A percentile compares a stretch with the other conserved stretches of the same genome.
phyloP scores from a whole-genome alignment of 2,888 invertebrate species.

The Drosophila cognata region DNA sequence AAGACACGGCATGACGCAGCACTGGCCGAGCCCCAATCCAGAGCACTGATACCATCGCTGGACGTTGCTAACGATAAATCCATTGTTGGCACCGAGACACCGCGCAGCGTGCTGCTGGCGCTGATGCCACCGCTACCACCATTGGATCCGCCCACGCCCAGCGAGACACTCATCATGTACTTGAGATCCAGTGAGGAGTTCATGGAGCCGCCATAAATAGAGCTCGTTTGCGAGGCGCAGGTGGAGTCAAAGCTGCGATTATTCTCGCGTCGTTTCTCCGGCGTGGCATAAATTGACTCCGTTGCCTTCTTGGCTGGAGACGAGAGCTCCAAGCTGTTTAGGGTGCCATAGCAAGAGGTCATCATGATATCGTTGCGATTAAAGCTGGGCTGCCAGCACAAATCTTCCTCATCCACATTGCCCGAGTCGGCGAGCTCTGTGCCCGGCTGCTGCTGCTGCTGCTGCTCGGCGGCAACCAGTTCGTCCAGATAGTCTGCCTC shows the following conservation, averaged over 20 bases:
- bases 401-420: constrained; percentile 70
- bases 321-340: constrained; percentile 77
- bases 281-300: constrained; percentile 81
- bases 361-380: constrained; percentile 84
- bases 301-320: constrained; percentile 44
- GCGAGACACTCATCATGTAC: constrained; percentile 71
- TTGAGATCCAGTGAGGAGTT: constrained; percentile 80
- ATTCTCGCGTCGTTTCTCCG: constrained; percentile 81
- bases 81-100: constrained; percentile 76
- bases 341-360: constrained; percentile 84
- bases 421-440: constrained; percentile 59
- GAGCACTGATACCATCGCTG: constrained; percentile 65
- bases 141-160: constrained; percentile 39
- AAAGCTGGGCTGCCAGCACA: constrained; percentile 67
- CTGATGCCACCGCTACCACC: constrained; percentile 52
- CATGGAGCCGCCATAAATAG: constrained; percentile 82
- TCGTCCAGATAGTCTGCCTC: constrained; percentile 83
- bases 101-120: constrained; percentile 62
- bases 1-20: constrained; percentile 57
- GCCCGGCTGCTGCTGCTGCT: constrained; percentile 4
- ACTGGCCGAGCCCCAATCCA: constrained; percentile 70
- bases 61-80: constrained; percentile 72
- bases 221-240: constrained; percentile 82
- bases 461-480: constrained; percentile 68
- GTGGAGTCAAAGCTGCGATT: constrained; percentile 83